Percentiles rank a stretch among this genome's conserved stretches.
phyloP scores from a whole-genome alignment of 2,888 invertebrate genomes.

The Agonopterix heracliana region DNA sequence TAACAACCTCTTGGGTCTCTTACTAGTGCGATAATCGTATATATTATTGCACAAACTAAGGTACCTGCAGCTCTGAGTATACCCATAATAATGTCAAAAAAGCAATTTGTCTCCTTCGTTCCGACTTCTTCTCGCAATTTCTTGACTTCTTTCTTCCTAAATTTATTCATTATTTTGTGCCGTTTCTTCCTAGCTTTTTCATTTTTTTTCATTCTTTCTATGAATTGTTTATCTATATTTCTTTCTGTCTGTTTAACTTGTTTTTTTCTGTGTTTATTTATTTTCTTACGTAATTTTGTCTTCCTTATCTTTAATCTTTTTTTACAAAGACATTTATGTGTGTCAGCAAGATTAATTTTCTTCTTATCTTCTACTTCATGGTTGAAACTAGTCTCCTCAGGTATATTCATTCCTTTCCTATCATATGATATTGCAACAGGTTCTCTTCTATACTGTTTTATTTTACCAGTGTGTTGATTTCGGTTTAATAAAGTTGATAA shows the following conservation, averaged over 20 bases:
- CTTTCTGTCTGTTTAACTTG: too few relatives aligned
- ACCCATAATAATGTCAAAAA: slow-evolving; percentile 26
- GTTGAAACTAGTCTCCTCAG: too few relatives aligned
- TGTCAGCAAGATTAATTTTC: neutral
- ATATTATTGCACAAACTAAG: slow-evolving; percentile 11
- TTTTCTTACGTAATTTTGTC: neutral
- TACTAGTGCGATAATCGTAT: slow-evolving; percentile 18
- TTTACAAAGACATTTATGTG: slow-evolving; percentile 6
- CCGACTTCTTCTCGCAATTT: slow-evolving; percentile 18
- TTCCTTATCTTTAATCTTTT: slow-evolving; percentile 2
- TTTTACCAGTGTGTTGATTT: too few relatives aligned
- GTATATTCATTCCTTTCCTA: too few relatives aligned
- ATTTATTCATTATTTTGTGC: slow-evolving; percentile 5
- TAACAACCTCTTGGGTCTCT: slow-evolving; percentile 26
- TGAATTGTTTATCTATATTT: neutral
- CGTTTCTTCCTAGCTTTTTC: slow-evolving; percentile 6
- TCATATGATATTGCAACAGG: too few relatives aligned
- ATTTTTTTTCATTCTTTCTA: slow-evolving; percentile 6
- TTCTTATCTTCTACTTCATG: too few relatives aligned
- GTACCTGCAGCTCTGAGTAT: slow-evolving; percentile 18
- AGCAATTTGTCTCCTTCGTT: slow-evolving; percentile 23
- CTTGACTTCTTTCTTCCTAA: slow-evolving; percentile 14
- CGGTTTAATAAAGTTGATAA: too few relatives aligned
- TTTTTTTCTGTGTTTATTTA: too few relatives aligned
- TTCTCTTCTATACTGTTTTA: too few relatives aligned